phyloP scores from a whole-genome alignment of 1,140 invertebrate genomes.

The Bombus cullumanus region DNA sequence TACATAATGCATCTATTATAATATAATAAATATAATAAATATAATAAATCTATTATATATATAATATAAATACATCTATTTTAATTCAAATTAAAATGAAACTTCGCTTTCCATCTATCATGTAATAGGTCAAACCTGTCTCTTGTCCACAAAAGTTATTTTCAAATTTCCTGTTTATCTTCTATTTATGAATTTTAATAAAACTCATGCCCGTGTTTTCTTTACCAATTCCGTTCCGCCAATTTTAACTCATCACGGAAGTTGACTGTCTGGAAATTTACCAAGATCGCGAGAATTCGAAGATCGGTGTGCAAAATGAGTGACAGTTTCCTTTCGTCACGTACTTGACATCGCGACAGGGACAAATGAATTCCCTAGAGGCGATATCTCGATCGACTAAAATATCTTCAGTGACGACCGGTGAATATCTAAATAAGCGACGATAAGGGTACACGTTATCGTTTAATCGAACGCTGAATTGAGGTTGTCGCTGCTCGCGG shows the following conservation, averaged over 20 bases:
- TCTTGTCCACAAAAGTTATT: background rate
- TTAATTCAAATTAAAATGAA: too few species aligned
- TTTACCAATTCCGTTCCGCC: too few species aligned
- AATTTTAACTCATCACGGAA: too few species aligned
- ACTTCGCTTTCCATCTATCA: too few species aligned
- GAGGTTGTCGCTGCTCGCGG: constrained; percentile 17
- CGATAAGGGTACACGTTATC: constrained; percentile 12
- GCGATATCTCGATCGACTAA: constrained; percentile 13
- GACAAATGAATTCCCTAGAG: constrained; percentile 29
- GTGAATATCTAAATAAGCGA: constrained; percentile 43
- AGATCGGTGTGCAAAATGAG: background rate
- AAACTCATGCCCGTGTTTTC: too few species aligned
- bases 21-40: too few species aligned
- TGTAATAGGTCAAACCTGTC: too few species aligned
- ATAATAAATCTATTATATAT: too few species aligned
- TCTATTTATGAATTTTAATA: background rate
- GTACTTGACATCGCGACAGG: background rate
- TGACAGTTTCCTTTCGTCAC: constrained; percentile 55
- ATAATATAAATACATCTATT: too few species aligned
- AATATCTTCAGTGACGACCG: constrained; percentile 29
- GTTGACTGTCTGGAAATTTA: too few species aligned
- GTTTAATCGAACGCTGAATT: constrained; percentile 37
- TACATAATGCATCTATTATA: too few species aligned
- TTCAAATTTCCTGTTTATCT: background rate
- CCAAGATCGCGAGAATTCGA: background rate